Conservation (phyloP, 2,888 invertebrate genomes). For the Metallyticus violacea region DNA sequence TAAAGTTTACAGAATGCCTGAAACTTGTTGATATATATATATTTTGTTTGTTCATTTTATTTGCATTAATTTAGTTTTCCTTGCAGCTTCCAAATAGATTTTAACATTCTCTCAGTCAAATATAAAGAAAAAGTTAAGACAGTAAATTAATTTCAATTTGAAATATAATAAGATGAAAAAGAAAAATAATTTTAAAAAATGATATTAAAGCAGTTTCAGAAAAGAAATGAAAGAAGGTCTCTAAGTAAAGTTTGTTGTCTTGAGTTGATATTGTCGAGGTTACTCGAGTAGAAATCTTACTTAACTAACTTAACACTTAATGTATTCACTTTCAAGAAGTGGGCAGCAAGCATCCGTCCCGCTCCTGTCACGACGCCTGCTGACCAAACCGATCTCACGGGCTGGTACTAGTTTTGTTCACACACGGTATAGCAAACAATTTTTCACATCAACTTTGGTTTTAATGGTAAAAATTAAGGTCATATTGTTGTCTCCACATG, state of each 20-base stretch:
- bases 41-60: not conserved
- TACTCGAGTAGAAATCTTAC: constrained; percentile 3
- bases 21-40: not conserved
- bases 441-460: constrained; percentile 19
- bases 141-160: not conserved
- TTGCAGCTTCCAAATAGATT: not conserved
- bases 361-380: constrained; percentile 29
- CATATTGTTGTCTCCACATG: too few relatives aligned
- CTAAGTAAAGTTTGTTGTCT: not conserved
- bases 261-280: not conserved
- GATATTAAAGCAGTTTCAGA: not conserved
- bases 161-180: not conserved
- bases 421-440: constrained; percentile 33
- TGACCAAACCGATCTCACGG: constrained; percentile 19
- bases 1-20: not conserved
- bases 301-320: constrained; percentile 34
- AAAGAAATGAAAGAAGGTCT: not conserved
- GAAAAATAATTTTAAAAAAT: not conserved
- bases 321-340: constrained; percentile 37
- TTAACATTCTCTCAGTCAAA: not conserved
- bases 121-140: not conserved
- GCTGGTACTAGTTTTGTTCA: constrained; percentile 34
- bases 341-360: constrained; percentile 33
- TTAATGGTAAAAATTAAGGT: too few relatives aligned
- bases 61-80: not conserved